These are phyloP conservation scores for Luperina testacea DNA, from an alignment of 2,888 invertebrate species.

Conservation along the genomic window DNA sequence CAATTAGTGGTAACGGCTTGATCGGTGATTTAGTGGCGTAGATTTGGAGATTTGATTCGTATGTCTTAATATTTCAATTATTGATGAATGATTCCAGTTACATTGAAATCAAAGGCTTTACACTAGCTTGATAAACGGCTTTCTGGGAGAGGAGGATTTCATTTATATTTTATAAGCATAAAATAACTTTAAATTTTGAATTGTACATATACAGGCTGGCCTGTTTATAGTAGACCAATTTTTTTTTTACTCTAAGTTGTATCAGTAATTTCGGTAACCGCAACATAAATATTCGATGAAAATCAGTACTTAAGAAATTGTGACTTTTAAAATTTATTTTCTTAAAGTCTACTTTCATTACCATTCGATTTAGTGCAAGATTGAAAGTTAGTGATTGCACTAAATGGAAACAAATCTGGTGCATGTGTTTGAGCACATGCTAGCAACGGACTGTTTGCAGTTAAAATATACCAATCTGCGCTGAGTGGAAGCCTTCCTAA, in stretches of 20 bases:
- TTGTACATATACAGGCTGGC: background rate
- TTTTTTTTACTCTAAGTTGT: background rate
- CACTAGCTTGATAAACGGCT: background rate
- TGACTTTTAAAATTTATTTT: no score
- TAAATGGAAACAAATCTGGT: no score
- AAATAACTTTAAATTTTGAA: background rate
- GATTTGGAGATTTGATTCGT: conserved; percentile 22
- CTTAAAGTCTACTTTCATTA: no score
- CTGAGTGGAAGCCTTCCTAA: background rate
- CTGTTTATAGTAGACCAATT: background rate
- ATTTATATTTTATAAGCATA: background rate
- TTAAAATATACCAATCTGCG: background rate
- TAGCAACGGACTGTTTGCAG: background rate
- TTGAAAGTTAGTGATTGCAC: no score
- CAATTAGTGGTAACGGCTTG: conserved; percentile 48
- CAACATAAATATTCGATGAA: no score
- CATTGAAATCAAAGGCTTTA: background rate
- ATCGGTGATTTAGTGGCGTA: conserved; percentile 29
- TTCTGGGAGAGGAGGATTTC: no score
- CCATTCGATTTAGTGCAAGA: no score
- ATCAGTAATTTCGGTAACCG: background rate
- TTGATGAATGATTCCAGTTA: conserved; percentile 11
- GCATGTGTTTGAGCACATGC: background rate
- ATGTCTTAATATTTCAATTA: conserved; percentile 10
- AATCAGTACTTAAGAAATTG: no score